A percentile compares a stretch with the other conserved stretches of the same genome.
Evolutionary conservation across 2,113 vertebrate species (phyloP).

Genomic region (Lophochroa leadbeateri): DNA sequence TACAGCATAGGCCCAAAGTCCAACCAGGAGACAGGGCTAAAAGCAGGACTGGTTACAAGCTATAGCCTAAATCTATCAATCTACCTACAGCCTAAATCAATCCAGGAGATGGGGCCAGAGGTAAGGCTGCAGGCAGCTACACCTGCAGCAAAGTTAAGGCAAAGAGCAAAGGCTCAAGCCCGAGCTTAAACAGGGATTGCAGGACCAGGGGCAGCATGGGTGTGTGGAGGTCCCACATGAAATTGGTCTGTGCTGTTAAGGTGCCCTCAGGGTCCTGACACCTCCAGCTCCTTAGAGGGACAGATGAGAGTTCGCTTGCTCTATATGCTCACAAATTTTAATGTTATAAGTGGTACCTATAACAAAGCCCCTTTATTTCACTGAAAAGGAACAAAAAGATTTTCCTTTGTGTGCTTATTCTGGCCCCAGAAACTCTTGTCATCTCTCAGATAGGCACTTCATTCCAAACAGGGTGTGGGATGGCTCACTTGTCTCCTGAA

Average conservation of each 20-base stretch:
- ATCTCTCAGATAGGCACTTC: neutral
- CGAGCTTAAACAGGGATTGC: neutral
- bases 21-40: neutral
- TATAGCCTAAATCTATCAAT: neutral
- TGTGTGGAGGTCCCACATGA: rapidly evolving
- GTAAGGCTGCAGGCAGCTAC: neutral
- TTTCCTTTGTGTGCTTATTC: neutral
- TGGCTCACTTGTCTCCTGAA: neutral
- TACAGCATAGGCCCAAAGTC: neutral
- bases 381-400: neutral
- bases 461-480: neutral
- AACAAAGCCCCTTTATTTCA: neutral
- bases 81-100: neutral
- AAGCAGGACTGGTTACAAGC: neutral
- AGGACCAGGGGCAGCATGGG: neutral
- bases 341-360: neutral
- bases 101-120: neutral
- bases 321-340: neutral
- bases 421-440: neutral
- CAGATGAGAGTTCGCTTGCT: neutral
- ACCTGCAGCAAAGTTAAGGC: neutral
- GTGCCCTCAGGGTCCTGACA: neutral
- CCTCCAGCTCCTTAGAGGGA: neutral
- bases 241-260: neutral
- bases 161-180: neutral